Evolutionary conservation across 2,888 invertebrate species (phyloP), one percentile per base, ranked within the genome.

Genomic region (Acanthosepion pharaonis): DNA sequence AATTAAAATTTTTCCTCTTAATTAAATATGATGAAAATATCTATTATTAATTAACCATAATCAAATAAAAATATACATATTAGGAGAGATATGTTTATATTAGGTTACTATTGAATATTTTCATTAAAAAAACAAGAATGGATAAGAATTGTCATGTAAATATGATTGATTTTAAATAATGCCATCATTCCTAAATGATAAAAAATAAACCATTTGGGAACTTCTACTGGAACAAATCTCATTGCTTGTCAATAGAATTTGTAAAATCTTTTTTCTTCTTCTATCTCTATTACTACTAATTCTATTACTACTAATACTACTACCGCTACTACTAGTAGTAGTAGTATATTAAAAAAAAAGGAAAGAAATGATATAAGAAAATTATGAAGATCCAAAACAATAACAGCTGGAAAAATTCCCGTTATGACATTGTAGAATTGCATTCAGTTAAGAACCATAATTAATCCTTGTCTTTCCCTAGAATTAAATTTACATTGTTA

Each of bases 281-380:
- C 64, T 64, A 23, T 25, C 6, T 6, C 23, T 23, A 25, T 4
- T 2, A 23, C 4, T 64, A 5, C 23, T 64, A 8, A 8, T 64
- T 6, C 64, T 64, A 3, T 8, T 23, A 25, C 64, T 64, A 3
- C 25, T 64, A 64, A 3, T 64, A 64, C 64, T 64, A 23, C 64
- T 23, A 59, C 0, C 5, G 25, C 15, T 25, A 59, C 59, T 25
- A 59, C 23, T 59, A 59, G 6, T 59, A 59, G 5, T 59, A 20
- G 20, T 59, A 59, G 5, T 59, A 20, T 78, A 9, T 18, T 78
- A n/a, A 8, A 78, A 78, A n/a, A 78, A 28, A 9, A 15, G 9
- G 78, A n/a, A 78, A n/a, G n/a, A 78, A n/a, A 78, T n/a, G 78
- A 78, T n/a, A 78, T 78, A 78, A 78, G 78, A 78, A 78, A 78